Percentiles rank a stretch among this genome's conserved stretches.
These are phyloP conservation scores for Arnoldichthys spilopterus DNA, from an alignment of 2,797 vertebrate species.

Conservation along the genomic window DNA sequence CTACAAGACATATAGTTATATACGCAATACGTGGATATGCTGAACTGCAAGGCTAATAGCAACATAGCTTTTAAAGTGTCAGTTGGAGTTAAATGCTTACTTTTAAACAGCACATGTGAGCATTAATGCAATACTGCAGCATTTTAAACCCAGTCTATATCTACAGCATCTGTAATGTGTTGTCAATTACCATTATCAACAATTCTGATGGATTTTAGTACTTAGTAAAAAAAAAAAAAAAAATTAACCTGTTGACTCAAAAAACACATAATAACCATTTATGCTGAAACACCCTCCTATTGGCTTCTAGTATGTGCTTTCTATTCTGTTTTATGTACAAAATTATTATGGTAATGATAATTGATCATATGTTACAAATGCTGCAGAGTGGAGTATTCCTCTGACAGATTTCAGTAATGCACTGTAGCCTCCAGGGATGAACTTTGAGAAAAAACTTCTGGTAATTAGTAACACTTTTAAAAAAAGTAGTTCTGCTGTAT, in stretches of 20 bases:
- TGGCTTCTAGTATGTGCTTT: background rate
- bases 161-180: background rate
- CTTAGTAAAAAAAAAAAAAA: background rate
- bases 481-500: background rate
- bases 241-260: too few species aligned
- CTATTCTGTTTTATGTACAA: background rate
- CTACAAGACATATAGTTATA: background rate
- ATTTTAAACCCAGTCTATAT: background rate
- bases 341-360: background rate
- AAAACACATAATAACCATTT: background rate
- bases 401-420: background rate
- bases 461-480: background rate
- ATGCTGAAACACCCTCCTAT: background rate
- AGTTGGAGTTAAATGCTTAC: background rate
- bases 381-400: background rate
- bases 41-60: constrained; percentile 11
- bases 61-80: background rate
- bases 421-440: background rate
- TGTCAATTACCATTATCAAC: background rate
- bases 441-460: background rate
- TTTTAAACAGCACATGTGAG: background rate
- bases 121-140: background rate
- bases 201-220: background rate
- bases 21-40: background rate
- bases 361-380: background rate